Evolutionary conservation across 2,888 invertebrate species (phyloP), one percentile per base, ranked within the genome.

Genomic region (Cheilosia impressa): DNA sequence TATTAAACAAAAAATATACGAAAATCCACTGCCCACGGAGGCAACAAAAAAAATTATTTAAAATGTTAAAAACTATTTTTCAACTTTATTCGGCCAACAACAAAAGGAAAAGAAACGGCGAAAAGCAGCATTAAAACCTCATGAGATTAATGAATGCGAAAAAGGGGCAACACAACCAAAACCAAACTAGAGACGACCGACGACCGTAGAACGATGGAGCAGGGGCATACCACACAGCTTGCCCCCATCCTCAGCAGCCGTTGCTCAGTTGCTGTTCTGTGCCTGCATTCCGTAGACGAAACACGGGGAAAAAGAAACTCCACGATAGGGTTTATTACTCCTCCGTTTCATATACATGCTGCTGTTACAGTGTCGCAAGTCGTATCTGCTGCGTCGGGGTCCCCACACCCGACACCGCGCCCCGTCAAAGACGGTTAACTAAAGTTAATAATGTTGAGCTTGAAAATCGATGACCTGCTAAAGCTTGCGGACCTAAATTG

Each of bases 381-480:
- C 31, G 50, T 65, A 13, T 41, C 65, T 52, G 3, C 65, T 52
- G 3, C 2, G 38, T 24, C 17, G n/a, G 10, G 5, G 15, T 31
- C 15, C 34, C 5, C 2, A 7, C 34, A 19, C 15, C 34, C 5
- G 1, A 7, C 34, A 19, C 1, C 1, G 13, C 38, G 4, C 62
- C 27, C 38, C 43, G 34, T 7, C 45, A 34, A 62, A 53, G 53
- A 34, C 55, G 53, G 34, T 34, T 43, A 73, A 62, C 19, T 53
- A 62, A 62, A 62, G 71, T 62, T 72, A 53, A 72, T 72, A 72
- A 62, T 43, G 60, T 53, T 53, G 72, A 73, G 63, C 73, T 78
- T 71, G 63, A 78, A 78, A 78, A 78, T 71, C 69, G 78, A 78
- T 69, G 58, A 63, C 78, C 63, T 62, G 63, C 62, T 57, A 63